phyloP scores from a whole-genome alignment of 2,113 vertebrate genomes.

The Gambusia holbrooki region DNA sequence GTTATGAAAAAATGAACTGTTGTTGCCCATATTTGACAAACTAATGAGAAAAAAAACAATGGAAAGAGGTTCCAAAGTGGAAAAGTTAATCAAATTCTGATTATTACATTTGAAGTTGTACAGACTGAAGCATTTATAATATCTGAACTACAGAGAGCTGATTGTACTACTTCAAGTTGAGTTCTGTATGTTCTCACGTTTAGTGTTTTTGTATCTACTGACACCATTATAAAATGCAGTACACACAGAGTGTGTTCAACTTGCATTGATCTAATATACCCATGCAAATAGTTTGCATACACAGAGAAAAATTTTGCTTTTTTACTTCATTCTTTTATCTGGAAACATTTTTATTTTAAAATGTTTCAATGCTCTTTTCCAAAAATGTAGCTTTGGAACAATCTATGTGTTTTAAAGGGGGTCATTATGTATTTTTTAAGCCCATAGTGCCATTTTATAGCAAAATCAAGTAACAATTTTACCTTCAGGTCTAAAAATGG shows the following conservation, averaged over 20 bases:
- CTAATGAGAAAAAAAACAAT: conserved; percentile 5
- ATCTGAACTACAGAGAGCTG: not conserved
- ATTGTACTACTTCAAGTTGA: conserved; percentile 19
- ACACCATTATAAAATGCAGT: conserved; percentile 4
- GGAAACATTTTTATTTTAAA: too few relatives aligned
- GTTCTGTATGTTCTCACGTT: conserved; percentile 1
- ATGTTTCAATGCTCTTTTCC: too few relatives aligned
- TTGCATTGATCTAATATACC: not conserved
- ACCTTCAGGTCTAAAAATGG: too few relatives aligned
- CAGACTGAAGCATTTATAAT: too few relatives aligned
- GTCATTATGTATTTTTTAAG: too few relatives aligned
- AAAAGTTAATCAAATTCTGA: not conserved
- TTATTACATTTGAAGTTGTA: not conserved
- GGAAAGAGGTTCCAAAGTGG: conserved; percentile 19
- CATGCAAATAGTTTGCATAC: not conserved
- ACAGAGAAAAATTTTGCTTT: not conserved
- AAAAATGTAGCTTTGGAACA: too few relatives aligned
- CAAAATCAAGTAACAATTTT: too few relatives aligned
- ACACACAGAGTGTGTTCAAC: not conserved
- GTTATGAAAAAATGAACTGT: not conserved
- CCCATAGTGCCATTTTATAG: too few relatives aligned
- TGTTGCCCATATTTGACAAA: too few relatives aligned
- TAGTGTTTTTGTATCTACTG: not conserved
- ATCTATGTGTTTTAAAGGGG: not conserved
- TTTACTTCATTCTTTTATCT: not conserved